These are phyloP conservation scores for Cinclus mexicanus DNA, from an alignment of 2,113 vertebrate species.

Conservation along the genomic window DNA sequence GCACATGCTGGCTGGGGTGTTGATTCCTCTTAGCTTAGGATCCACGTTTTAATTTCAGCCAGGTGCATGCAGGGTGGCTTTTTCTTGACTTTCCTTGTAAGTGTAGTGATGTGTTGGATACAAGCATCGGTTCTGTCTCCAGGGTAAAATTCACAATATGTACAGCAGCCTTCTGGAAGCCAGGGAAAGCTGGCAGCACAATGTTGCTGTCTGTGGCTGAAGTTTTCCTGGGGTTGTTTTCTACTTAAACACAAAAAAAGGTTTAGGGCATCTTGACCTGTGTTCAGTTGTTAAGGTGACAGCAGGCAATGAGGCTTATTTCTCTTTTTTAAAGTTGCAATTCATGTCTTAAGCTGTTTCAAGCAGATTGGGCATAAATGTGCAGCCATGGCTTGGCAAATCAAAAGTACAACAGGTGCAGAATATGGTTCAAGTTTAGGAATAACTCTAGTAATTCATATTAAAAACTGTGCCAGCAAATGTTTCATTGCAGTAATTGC, in stretches of 20 bases:
- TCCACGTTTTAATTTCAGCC: not conserved
- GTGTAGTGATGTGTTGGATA: not conserved
- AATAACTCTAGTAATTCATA: not conserved
- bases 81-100: not conserved
- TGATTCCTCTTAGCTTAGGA: not conserved
- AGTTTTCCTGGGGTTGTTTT: not conserved
- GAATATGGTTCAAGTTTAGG: not conserved
- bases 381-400: not conserved
- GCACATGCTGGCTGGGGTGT: fast-evolving
- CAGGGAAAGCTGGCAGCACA: fast-evolving
- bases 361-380: not conserved
- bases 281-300: fast-evolving
- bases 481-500: not conserved
- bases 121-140: not conserved
- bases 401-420: not conserved
- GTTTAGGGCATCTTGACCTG: not conserved
- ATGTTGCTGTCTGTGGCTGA: not conserved
- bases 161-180: not conserved
- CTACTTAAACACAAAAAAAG: not conserved
- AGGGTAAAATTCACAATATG: not conserved
- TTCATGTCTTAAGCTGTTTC: not conserved
- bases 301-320: not conserved
- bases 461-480: not conserved
- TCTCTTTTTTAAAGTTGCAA: not conserved
- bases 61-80: not conserved